A percentile compares a stretch with the other conserved stretches of the same genome.
phyloP scores from a whole-genome alignment of 2,797 vertebrate genomes.

The Otolemur crassicaudatus region DNA sequence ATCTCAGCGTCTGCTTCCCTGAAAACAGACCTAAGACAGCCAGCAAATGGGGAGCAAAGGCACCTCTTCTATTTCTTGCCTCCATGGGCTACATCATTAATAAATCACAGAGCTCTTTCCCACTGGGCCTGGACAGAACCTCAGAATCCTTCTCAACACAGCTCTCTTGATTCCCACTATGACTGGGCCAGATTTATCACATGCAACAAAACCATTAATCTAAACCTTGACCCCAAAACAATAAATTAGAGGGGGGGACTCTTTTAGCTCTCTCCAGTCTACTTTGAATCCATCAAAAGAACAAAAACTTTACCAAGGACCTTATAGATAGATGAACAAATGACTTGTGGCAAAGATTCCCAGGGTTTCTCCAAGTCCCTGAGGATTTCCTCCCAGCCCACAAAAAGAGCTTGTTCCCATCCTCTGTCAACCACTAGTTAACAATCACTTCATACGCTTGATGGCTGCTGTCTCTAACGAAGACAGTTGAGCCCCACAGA shows the following conservation, averaged over 20 bases:
- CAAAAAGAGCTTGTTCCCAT: background rate
- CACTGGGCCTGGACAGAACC: background rate
- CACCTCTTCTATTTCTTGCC: background rate
- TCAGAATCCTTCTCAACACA: conserved; percentile 16
- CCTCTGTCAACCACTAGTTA: conserved; percentile 16
- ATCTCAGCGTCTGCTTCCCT: background rate
- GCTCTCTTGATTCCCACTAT: background rate
- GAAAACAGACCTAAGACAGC: background rate
- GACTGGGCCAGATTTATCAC: background rate
- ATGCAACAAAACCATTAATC: background rate
- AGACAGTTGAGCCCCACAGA: background rate
- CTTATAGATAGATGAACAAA: background rate
- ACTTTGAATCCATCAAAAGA: background rate
- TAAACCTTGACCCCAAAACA: background rate
- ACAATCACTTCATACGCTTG: background rate
- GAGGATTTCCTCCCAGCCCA: background rate
- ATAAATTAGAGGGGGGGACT: background rate
- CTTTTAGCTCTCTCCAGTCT: background rate
- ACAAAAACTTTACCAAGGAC: background rate
- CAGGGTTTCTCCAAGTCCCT: background rate
- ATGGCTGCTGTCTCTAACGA: background rate
- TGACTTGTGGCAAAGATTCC: background rate
- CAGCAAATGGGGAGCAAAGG: background rate
- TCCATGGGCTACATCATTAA: background rate
- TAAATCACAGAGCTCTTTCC: background rate